Base-by-base conservation (phyloP, 2,113 vertebrate genomes). In the Circaetus cinerascens region DNA sequence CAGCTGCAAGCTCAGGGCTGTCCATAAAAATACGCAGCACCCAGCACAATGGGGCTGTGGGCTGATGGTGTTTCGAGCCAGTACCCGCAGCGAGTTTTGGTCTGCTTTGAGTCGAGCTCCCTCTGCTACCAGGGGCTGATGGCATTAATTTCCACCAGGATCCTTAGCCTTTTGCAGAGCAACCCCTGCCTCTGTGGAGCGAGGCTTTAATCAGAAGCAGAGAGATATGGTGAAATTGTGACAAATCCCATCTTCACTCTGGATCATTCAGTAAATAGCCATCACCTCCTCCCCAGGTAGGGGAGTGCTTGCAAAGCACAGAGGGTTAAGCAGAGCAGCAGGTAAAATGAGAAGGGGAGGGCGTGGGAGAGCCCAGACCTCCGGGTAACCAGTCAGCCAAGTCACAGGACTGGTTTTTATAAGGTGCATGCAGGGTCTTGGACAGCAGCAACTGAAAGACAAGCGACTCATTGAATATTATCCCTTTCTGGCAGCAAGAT, bases 401-500 rank as follows among this genome's bases (percentile, higher is more conserved):
- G 50, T 69, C 56, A 63, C 57, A 85, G 68, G 73, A 51, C 81
- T 75, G 43, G 77, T 81, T 96, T 96, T 84, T 78, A 48, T 86
- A 91, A 90, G 66, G 84, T 85, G 57, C 48, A 34, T 7, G 43
- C 71, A 76, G 74, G n/a, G 57, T 78, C 91, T 87, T 93, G 87
- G 95, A 77, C 80, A 68, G 68, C 89, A 90, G 57, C 60, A 68
- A 55, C 84, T 63, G 77, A 78, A 72, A 94, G 95, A 88, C 69
- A 78, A 87, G 73, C 29, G 0, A 88, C 40, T 93, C 69, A 74
- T 78, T 87, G 73, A 89, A 81, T 77, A 59, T 91, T 77, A 96
- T 78, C 76, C 73, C 51, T 89, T 95, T 74, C 95, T 97, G 96
- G 95, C 95, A 96, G 60, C 60, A 67, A 89, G 83, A 96, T 77